These are phyloP conservation scores for Heptranchias perlo DNA, from an alignment of 2,113 vertebrate species.

Conservation along the genomic window DNA sequence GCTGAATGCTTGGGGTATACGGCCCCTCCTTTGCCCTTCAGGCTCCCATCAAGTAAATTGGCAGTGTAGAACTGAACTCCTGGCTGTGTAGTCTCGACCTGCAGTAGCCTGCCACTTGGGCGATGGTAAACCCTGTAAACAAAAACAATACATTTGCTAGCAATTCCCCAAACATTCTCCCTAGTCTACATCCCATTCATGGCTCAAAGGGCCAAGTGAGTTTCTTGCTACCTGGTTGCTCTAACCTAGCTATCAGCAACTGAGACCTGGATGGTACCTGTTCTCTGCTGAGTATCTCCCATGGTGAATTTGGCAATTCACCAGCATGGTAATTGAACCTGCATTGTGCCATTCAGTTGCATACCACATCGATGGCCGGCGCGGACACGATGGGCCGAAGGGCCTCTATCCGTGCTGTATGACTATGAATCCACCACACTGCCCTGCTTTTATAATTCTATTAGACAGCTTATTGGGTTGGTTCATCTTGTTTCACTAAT, in stretches of 20 bases:
- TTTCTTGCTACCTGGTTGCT: neutral
- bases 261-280: neutral
- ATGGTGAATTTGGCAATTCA: neutral
- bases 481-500: neutral
- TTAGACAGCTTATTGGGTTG: neutral
- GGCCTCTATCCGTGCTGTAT: too few relatives aligned
- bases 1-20: constrained; percentile 74
- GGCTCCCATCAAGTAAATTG: constrained; percentile 81
- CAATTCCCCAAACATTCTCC: neutral
- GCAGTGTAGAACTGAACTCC: constrained; percentile 92
- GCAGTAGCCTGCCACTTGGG: constrained; percentile 68
- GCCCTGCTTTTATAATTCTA: neutral
- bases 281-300: neutral
- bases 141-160: neutral
- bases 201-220: neutral
- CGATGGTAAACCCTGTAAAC: constrained; percentile 67
- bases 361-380: neutral
- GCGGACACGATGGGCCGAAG: too few relatives aligned
- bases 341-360: neutral
- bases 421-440: too few relatives aligned
- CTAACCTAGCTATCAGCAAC: neutral
- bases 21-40: constrained; percentile 67
- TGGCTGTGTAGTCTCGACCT: constrained; percentile 80
- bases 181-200: neutral
- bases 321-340: neutral